Percentiles rank a stretch among this genome's conserved stretches.
phyloP scores from a whole-genome alignment of 2,797 vertebrate species.

The Oreonectes daqikongensis region DNA sequence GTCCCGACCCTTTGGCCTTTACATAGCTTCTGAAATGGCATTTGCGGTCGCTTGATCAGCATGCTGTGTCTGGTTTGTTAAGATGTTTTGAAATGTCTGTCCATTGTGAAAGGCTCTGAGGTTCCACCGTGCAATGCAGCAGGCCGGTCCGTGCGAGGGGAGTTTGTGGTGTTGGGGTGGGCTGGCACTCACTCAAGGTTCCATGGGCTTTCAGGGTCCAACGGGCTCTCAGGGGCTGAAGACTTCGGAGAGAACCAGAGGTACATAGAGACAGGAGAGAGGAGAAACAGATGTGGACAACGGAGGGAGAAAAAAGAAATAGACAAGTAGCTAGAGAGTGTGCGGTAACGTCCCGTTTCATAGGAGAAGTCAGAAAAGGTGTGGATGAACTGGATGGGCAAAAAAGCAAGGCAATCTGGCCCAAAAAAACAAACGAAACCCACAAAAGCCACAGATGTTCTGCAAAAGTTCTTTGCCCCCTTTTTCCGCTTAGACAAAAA shows the following conservation, averaged over 20 bases:
- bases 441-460: constrained; percentile 60
- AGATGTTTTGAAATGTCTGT: constrained; percentile 52
- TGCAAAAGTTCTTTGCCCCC: constrained; percentile 65
- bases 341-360: constrained; percentile 62
- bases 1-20: constrained; percentile 65
- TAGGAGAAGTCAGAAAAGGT: constrained; percentile 67
- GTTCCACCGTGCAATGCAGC: constrained; percentile 64
- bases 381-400: constrained; percentile 66
- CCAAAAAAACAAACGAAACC: constrained; percentile 60
- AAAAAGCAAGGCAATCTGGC: constrained; percentile 64
- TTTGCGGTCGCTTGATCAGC: constrained; percentile 40
- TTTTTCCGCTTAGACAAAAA: constrained; percentile 74
- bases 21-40: constrained; percentile 55
- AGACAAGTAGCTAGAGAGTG: constrained; percentile 58
- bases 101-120: constrained; percentile 63
- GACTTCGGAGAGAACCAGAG: constrained; percentile 79
- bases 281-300: constrained; percentile 79
- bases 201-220: constrained; percentile 79
- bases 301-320: constrained; percentile 65
- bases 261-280: constrained; percentile 79
- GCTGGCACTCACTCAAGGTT: constrained; percentile 80
- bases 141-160: constrained; percentile 68
- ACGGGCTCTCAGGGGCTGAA: constrained; percentile 78
- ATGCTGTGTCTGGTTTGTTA: constrained; percentile 45
- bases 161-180: constrained; percentile 63